These are phyloP conservation scores for Lepus oiostolus DNA, from an alignment of 2,797 vertebrate genomes.

Conservation along the genomic window DNA sequence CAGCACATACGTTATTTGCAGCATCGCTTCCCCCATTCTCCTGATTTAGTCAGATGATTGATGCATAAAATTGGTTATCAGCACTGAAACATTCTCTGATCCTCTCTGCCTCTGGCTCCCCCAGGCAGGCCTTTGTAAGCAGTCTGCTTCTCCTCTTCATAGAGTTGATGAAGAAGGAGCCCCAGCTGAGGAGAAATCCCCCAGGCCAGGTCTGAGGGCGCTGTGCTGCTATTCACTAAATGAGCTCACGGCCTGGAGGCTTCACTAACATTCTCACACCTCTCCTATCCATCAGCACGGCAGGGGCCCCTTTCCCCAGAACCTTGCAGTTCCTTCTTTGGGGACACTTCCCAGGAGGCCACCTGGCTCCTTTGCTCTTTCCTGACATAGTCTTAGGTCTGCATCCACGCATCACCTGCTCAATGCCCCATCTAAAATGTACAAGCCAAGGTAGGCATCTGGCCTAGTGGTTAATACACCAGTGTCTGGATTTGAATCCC, in stretches of 20 bases:
- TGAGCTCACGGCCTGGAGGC: neutral
- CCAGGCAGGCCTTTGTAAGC: constrained; percentile 32
- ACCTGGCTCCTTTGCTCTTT: neutral
- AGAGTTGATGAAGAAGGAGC: neutral
- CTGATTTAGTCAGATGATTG: constrained; percentile 65
- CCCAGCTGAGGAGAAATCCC: neutral
- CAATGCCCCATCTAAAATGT: neutral
- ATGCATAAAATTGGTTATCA: constrained; percentile 50
- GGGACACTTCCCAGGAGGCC: neutral
- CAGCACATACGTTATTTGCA: constrained; percentile 3
- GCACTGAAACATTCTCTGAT: neutral
- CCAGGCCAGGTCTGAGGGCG: neutral
- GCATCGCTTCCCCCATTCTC: constrained; percentile 1
- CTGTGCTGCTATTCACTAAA: neutral
- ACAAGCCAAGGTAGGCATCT: neutral
- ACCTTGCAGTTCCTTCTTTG: neutral
- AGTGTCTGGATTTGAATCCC: too few species aligned
- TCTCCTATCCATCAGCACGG: too few species aligned
- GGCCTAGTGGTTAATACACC: too few species aligned
- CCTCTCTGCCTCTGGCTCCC: neutral
- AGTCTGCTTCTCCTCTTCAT: neutral
- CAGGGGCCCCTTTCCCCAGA: neutral
- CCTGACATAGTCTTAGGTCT: neutral
- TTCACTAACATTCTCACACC: neutral
- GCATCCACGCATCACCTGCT: neutral